These are phyloP conservation scores for Epistrophe grossulariae DNA, from an alignment of 2,888 invertebrate genomes.

Conservation along the genomic window DNA sequence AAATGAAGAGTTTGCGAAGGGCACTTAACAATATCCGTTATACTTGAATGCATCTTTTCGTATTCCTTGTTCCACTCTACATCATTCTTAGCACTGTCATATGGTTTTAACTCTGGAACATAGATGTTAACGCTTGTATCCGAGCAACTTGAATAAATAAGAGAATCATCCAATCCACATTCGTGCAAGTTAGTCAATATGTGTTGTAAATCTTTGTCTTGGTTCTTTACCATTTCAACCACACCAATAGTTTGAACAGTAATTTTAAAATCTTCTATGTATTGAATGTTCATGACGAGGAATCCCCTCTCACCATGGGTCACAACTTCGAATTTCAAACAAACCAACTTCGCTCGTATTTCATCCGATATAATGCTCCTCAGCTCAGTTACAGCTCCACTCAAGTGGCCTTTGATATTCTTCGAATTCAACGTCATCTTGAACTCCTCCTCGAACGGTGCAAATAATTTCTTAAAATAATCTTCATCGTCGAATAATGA, in stretches of 20 bases:
- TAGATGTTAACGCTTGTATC: slow-evolving; percentile 47
- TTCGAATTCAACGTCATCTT: slow-evolving; percentile 59
- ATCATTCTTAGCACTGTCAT: slow-evolving; percentile 17
- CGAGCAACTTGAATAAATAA: slow-evolving; percentile 56
- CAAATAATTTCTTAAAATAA: slow-evolving; percentile 66
- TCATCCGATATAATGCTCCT: slow-evolving; percentile 40
- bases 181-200: slow-evolving; percentile 49
- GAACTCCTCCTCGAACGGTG: slow-evolving; percentile 64
- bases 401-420: slow-evolving; percentile 44
- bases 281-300: slow-evolving; percentile 37
- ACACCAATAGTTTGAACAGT: slow-evolving; percentile 54
- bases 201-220: slow-evolving; percentile 29
- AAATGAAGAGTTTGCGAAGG: slow-evolving; percentile 29
- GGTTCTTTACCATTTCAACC: slow-evolving; percentile 40
- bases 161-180: slow-evolving; percentile 44
- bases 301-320: slow-evolving; percentile 11
- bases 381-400: slow-evolving; percentile 26
- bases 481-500: slow-evolving; percentile 69
- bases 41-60: slow-evolving; percentile 15
- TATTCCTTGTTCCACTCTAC: slow-evolving; percentile 29
- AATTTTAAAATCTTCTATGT: slow-evolving; percentile 44
- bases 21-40: slow-evolving; percentile 6
- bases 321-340: slow-evolving; percentile 52
- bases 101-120: slow-evolving; percentile 22
- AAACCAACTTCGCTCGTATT: slow-evolving; percentile 44